Base-by-base conservation (phyloP, 1,140 invertebrate genomes). In the Tetranychus urticae region DNA sequence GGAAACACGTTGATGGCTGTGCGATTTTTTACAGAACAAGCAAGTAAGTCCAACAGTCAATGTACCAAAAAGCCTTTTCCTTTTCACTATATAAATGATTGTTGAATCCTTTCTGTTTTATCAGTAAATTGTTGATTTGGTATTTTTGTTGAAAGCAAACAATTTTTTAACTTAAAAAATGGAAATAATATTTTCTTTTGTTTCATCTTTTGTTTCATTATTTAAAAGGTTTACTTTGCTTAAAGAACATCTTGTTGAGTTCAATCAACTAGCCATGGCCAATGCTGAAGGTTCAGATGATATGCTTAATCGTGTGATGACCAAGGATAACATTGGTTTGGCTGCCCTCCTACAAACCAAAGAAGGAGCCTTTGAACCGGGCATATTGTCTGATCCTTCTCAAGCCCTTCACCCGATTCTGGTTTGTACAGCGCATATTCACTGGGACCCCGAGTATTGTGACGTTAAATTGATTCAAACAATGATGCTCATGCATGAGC, bases 401-500 rank as follows among this genome's bases (percentile, higher is more conserved):
- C 81, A 82, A 72, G 75, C 84, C 62, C 80, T 82, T 65, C 89
- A 91, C 70, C 85, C 86, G 35, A 76, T 97, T 61, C 76, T 97
- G 61, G 90, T 98, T 37, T 94, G 91, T 70, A 97, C 92, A 4
- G 92, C 93, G 45, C 96, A 99, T 74, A 93, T 99, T 63, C 93
- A 98, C 74, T 98, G 94, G 96, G 94, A 99, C 78, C 96, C 96
- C 1, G 93, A 98, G 75, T 98, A 86, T 72, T 97, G 91, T 70
- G 96, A 99, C 74, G 96, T 99, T n/a, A 99, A 99, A 75, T 78
- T 99, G 1, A 97, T 99, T 64, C 96, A 99, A 74, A 96, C 88
- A 14, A 97, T 99, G 88, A 97, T 98, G 92, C 75, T 98, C 63
- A 87, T 90, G 74, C 86, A 91, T 71, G 93, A 97, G 74, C 67